A percentile compares a stretch with the other conserved stretches of the same genome.
Evolutionary conservation across 2,797 vertebrate genomes (phyloP).

Genomic region (Pygocentrus nattereri): DNA sequence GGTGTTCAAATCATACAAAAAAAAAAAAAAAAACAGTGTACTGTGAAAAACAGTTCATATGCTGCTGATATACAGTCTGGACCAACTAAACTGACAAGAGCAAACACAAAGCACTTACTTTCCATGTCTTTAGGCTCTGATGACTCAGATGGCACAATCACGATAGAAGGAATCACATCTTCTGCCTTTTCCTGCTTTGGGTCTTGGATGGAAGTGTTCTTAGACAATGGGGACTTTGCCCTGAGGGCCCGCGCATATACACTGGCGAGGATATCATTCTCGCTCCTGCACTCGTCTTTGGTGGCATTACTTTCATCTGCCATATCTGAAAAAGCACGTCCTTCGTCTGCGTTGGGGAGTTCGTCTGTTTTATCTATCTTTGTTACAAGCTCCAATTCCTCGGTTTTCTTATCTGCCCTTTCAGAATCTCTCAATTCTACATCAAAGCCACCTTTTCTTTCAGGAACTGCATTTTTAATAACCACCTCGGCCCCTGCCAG

Average conservation of each 20-base stretch:
- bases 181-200: constrained; percentile 19
- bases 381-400: neutral
- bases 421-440: neutral
- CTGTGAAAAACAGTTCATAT: too few species aligned
- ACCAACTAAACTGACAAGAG: neutral
- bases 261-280: constrained; percentile 40
- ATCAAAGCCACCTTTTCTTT: constrained; percentile 20
- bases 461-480: neutral
- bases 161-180: constrained; percentile 48
- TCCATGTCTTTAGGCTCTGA: constrained; percentile 7
- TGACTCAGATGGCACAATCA: constrained; percentile 52
- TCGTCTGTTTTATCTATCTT: neutral
- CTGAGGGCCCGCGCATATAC: constrained; percentile 49
- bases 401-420: neutral
- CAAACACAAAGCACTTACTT: constrained; percentile 36
- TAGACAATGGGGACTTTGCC: constrained; percentile 19
- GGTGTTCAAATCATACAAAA: too few species aligned
- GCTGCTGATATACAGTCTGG: too few species aligned
- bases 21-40: too few species aligned
- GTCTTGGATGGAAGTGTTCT: constrained; percentile 3
- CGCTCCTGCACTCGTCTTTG: neutral
- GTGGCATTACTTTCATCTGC: neutral
- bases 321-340: neutral
- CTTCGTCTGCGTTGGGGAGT: neutral
- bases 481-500: neutral